Conservation (phyloP, 2,113 vertebrate species). For the Engystomops pustulosus region DNA sequence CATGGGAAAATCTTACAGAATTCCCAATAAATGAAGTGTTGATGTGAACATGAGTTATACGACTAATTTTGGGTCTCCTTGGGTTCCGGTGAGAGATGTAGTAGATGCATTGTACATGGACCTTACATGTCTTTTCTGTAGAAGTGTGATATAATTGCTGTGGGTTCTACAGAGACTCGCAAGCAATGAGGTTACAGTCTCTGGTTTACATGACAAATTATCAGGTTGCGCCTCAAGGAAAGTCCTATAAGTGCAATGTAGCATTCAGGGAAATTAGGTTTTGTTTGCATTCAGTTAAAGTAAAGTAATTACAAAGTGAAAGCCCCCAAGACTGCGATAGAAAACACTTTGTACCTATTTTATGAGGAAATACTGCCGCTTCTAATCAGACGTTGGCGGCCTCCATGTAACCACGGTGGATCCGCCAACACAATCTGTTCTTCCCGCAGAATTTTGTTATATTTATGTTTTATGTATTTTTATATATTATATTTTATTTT, state of each 20-base stretch:
- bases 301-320: constrained; percentile 14
- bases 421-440: background rate
- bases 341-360: constrained; percentile 15
- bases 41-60: too few species aligned
- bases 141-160: constrained; percentile 14
- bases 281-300: constrained; percentile 10
- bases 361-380: constrained; percentile 14
- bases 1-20: too few species aligned
- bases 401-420: background rate
- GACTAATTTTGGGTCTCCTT: too few species aligned
- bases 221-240: background rate
- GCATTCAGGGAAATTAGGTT: constrained; percentile 36
- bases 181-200: constrained; percentile 29
- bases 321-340: constrained; percentile 7
- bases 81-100: too few species aligned
- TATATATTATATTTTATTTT: too few species aligned
- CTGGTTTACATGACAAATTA: constrained; percentile 36
- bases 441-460: too few species aligned
- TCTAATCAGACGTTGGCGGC: background rate
- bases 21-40: too few species aligned
- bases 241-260: constrained; percentile 14
- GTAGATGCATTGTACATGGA: too few species aligned
- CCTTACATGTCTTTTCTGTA: too few species aligned
- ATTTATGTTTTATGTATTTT: too few species aligned
- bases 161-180: background rate